Evolutionary conservation across 1,140 invertebrate genomes (phyloP), one percentile per base, ranked within the genome.

Genomic region (Drosophila sturtevanti): DNA sequence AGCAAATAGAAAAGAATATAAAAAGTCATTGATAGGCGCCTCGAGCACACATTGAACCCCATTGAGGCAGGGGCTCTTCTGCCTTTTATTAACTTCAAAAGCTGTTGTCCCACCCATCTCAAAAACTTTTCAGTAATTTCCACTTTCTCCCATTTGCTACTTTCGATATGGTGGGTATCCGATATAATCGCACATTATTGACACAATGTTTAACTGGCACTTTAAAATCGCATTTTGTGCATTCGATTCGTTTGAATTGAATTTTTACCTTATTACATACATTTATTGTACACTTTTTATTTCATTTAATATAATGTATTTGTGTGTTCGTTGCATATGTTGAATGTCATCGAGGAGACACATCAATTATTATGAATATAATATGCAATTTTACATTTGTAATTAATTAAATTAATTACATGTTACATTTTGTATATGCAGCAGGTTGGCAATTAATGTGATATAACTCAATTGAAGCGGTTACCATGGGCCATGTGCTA

Each of bases 131-230:
- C 56, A 35, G 35, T 16, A 11, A 5, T 14, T 27, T 31, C 7
- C 27, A 1, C 21, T 16, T 22, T 62, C 10, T 48, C 12, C 16
- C 11, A 44, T 37, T 12, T 7, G n/a, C 77, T 62, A 76, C 77
- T 76, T 18, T 79, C 63, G 27, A 31, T 31, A 31, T 31, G 27
- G 3, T 31, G 7, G 27, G 27, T 68, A 63, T 70, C 77, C 66
- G 76, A 77, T 84, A 79, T 84, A 79, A 85, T 80, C 77, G 74
- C 68, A 86, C 81, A 78, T 86, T 86, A 81, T 86, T 86, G 77
- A 71, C 74, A 78, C 77, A 81, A 78, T 86, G 69, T 80, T 85
- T 55, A 56, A 85, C 61, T 67, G 72, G 22, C 69, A 80, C 73
- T 80, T 68, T 55, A 31, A 70, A 14, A 48, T 48, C 3, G 16